phyloP scores from a whole-genome alignment of 2,888 invertebrate species.

The Cantharis rufa region DNA sequence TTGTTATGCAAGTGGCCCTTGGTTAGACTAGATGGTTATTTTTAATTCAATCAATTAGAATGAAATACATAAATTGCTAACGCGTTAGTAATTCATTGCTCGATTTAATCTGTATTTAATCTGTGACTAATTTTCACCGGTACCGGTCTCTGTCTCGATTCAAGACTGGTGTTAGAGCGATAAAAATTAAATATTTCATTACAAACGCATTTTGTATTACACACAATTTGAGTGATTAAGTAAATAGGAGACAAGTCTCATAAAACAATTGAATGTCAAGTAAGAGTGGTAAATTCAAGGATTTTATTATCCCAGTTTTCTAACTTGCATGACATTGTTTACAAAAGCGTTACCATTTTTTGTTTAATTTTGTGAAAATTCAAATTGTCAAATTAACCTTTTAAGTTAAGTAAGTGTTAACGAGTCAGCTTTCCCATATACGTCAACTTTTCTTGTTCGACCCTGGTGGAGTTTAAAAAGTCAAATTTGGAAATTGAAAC shows the following conservation, averaged over 20 bases:
- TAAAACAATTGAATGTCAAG: constrained; percentile 16
- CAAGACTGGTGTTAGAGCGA: neutral
- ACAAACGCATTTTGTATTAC: neutral
- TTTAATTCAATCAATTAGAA: too few species aligned
- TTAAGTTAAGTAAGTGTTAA: neutral
- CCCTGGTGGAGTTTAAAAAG: neutral
- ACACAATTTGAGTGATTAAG: neutral
- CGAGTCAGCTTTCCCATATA: neutral
- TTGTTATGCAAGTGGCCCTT: too few species aligned
- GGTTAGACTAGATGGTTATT: too few species aligned
- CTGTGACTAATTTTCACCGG: neutral
- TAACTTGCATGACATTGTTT: neutral
- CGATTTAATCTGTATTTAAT: neutral
- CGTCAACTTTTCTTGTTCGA: neutral
- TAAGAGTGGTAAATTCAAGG: constrained; percentile 9
- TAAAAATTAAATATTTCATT: neutral
- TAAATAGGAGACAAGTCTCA: neutral
- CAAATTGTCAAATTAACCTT: neutral
- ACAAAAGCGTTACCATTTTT: neutral
- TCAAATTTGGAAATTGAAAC: neutral
- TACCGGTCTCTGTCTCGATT: neutral
- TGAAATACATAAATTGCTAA: too few species aligned
- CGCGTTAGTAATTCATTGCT: neutral
- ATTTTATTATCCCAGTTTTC: neutral
- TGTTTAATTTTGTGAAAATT: neutral